Evolutionary conservation across 1,140 invertebrate species (phyloP), one percentile per base, ranked within the genome.

Genomic region (Megalonaias nervosa): DNA sequence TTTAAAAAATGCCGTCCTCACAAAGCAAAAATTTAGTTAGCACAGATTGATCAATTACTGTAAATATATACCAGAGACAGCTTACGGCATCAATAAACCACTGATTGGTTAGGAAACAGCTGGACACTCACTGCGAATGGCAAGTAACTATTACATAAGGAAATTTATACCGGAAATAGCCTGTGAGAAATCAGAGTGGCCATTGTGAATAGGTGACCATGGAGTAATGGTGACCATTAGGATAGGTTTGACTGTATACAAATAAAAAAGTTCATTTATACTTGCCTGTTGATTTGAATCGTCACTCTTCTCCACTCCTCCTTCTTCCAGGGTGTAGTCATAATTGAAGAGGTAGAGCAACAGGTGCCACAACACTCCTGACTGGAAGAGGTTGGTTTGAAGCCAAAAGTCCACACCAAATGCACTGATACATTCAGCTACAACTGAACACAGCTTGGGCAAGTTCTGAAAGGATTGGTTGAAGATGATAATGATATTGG

Each of bases 281-380:
- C 80, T 85, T 82, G 94, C 94, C 92, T 95, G 95, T 75, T 89
- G 95, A 90, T 98, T 99, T 11, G 94, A 93, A 56, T 95, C 94
- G 87, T 96, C 94, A 82, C 93, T 94, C 75, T 94, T 92, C 88
- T 97, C 95, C 19, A 99, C 95, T 1, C 98, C 98, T 73, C 97
- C 96, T 92, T 99, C 98, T 74, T 99, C 96, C 74, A 99, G 92
- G 0, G 99, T 99, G 89, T 96, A 99, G 92, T 99, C 99, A 89
- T 99, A 99, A 65, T 95, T 94, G 90, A 99, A 98, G 86, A 97
- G 94, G 84, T 96, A 96, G 0, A 95, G 93, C 68, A 99, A 89
- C 48, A 99, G 90, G 87, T 98, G 97, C 95, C 97, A 99, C 0
- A 99, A 87, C 1, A 96, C 95, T 15, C 98, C 98, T 12, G 96